Percentiles rank a stretch among this genome's conserved stretches.
phyloP scores from a whole-genome alignment of 2,113 vertebrate genomes.

The Petrocephalus microphthalmus region DNA sequence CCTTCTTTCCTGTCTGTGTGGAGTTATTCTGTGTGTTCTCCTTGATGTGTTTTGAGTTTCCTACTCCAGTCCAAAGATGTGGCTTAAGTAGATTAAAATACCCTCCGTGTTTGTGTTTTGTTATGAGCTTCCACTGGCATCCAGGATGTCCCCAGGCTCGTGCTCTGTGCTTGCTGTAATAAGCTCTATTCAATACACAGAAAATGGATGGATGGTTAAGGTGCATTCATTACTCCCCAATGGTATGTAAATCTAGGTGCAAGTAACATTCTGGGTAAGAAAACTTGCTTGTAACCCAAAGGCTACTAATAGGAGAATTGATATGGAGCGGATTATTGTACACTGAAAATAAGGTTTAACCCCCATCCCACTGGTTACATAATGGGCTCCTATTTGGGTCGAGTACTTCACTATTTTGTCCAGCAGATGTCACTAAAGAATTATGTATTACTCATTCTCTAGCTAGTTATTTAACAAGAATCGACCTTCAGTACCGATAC shows the following conservation, averaged over 20 bases:
- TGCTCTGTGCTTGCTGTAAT: neutral
- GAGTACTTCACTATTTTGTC: neutral
- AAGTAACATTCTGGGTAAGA: neutral
- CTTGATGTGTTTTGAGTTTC: neutral
- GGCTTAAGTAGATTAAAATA: neutral
- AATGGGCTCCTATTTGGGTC: neutral
- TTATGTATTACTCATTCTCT: neutral
- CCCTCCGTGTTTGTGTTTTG: neutral
- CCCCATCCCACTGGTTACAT: neutral
- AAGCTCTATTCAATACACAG: neutral
- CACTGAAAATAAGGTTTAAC: neutral
- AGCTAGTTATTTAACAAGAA: neutral
- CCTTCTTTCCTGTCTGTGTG: neutral
- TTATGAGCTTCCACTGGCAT: neutral
- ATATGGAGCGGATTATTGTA: neutral
- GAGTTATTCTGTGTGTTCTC: neutral
- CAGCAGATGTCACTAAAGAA: constrained; percentile 13
- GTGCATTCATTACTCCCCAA: neutral
- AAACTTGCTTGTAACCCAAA: neutral
- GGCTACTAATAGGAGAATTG: neutral
- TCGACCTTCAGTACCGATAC: neutral
- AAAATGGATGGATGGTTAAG: neutral
- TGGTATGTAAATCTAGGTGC: neutral
- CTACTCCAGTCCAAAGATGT: neutral
- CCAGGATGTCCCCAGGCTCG: neutral